Evolutionary conservation across 2,888 invertebrate genomes (phyloP), one percentile per base, ranked within the genome.

Genomic region (Eristalis tenax): DNA sequence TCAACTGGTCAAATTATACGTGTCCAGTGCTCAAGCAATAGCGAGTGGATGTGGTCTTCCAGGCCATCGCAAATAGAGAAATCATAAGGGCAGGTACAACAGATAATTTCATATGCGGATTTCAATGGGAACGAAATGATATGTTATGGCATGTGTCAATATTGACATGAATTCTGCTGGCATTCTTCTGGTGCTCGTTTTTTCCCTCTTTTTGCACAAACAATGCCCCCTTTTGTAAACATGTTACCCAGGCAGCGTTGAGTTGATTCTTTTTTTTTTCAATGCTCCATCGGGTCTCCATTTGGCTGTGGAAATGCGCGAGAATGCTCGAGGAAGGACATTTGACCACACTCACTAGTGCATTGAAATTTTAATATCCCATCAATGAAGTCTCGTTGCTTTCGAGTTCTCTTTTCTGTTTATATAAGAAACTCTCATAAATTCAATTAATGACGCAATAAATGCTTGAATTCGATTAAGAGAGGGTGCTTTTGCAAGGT

Each of bases 371-470:
- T 87, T 87, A 87, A 87, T 87, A 87, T 79, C 78, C 71, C 83
- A 87, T 87, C 86, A 87, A 87, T 87, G 86, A 83, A 87, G 86
- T 83, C 83, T 83, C 83, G 73, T 71, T 75, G 78, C 78, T 76
- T 71, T 83, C 70, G 83, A 70, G 66, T 71, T 75, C 76, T 87
- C 66, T 80, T 32, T 64, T 43, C 64, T 87, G 83, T 87, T 87
- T 83, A 61, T 71, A 87, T 83, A 83, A 71, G 65, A 87, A 83
- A 80, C 87, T 87, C 87, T 87, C 79, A 83, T 87, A 87, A 87
- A 87, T 87, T 87, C 87, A 87, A 87, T 87, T 87, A 87, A 87
- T 87, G 86, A 87, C 82, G 83, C 83, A 87, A 87, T 87, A 83
- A 75, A 83, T 87, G 83, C 87, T 87, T 87, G 87, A 87, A 75